Evolutionary conservation across 2,797 vertebrate genomes (phyloP).

Genomic region (Cetoscarus ocellatus): DNA sequence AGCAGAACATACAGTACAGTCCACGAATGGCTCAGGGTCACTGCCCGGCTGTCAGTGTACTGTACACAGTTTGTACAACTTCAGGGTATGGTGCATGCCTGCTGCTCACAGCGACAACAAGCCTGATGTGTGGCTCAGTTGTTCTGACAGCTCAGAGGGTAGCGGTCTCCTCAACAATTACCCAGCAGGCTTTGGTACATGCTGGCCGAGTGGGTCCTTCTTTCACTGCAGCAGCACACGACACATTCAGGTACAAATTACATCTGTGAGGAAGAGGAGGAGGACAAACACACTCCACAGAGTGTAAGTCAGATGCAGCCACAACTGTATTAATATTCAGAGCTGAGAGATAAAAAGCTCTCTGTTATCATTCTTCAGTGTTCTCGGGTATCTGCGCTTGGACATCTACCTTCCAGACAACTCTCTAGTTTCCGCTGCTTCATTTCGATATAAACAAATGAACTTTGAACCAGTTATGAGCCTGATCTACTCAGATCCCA

Average conservation of each 20-base stretch:
- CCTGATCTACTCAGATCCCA: no score
- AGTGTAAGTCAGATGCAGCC: not conserved
- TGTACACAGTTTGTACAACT: constrained; percentile 5
- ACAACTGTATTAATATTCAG: no score
- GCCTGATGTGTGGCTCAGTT: constrained; percentile 18
- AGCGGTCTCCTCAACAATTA: constrained; percentile 15
- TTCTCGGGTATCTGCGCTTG: no score
- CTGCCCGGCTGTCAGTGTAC: not conserved
- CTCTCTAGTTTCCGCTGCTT: no score
- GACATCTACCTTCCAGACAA: no score
- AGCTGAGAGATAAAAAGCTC: no score
- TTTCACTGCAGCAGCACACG: constrained; percentile 23
- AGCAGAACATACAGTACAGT: not conserved
- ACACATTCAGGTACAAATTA: constrained; percentile 26
- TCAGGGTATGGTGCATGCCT: not conserved
- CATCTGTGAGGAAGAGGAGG: constrained; percentile 12
- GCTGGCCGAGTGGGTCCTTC: not conserved
- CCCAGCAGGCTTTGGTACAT: constrained; percentile 33
- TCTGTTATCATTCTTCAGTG: no score
- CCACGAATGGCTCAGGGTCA: not conserved
- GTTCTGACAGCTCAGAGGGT: constrained; percentile 47
- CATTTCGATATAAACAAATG: no score
- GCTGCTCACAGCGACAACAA: constrained; percentile 15
- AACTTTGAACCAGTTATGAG: no score
- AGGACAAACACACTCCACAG: constrained; percentile 11